Evolutionary conservation across 2,797 vertebrate genomes (phyloP).

Genomic region (Megaceryle alcyon): DNA sequence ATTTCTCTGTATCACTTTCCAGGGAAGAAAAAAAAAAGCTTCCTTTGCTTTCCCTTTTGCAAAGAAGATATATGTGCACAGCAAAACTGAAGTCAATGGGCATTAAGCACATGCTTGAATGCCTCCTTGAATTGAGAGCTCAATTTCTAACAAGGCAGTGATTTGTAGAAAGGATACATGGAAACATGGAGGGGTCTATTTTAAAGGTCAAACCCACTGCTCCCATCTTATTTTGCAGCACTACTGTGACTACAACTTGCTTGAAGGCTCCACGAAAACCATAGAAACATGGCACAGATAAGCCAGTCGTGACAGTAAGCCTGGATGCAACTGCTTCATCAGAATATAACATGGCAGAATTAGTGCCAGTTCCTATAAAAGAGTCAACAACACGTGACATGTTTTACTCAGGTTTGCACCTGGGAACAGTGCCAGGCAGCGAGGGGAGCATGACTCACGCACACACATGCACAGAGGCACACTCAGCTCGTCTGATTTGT

Average conservation of each 20-base stretch:
- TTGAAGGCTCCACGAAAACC: background rate
- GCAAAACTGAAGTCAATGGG: conserved; percentile 32
- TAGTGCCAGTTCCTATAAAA: conserved; percentile 44
- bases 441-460: background rate
- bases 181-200: background rate
- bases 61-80: background rate
- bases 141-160: conserved; percentile 20
- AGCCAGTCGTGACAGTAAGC: background rate
- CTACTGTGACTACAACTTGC: background rate
- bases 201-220: conserved; percentile 3
- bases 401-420: conserved; percentile 47
- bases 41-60: conserved; percentile 16
- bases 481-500: background rate
- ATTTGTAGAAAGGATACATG: conserved; percentile 1
- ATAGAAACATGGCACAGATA: background rate
- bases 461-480: background rate
- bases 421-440: conserved; percentile 39
- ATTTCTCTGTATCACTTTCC: background rate
- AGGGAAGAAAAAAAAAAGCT: background rate
- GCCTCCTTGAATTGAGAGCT: conserved; percentile 12
- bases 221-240: background rate
- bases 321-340: background rate
- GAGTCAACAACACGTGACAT: conserved; percentile 45
- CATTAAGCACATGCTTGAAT: conserved; percentile 19
- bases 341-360: conserved; percentile 22